Percentiles rank a stretch among this genome's conserved stretches.
Conservation (phyloP, 2,113 vertebrate genomes). For the Tragelaphus buxtoni region DNA sequence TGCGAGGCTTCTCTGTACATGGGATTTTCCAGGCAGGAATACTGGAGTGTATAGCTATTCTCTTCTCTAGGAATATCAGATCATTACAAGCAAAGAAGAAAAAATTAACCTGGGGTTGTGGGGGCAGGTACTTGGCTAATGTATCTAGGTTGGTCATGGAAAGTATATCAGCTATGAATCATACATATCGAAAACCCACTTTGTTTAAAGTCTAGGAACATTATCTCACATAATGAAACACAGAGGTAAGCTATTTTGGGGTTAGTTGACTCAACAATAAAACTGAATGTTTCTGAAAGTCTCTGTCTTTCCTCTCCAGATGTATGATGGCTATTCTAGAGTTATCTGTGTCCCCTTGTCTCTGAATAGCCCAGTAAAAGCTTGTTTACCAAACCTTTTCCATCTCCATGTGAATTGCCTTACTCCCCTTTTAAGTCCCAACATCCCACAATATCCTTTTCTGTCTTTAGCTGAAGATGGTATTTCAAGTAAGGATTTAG, state of each 20-base stretch:
- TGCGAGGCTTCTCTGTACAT: neutral
- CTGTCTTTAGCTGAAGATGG: neutral
- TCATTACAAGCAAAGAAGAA: neutral
- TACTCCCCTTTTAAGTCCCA: neutral
- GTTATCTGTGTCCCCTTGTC: neutral
- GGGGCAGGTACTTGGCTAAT: neutral
- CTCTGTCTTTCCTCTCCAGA: neutral
- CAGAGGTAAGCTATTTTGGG: neutral
- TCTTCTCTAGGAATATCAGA: neutral
- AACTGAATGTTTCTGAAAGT: neutral
- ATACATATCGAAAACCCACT: neutral
- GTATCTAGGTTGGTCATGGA: neutral
- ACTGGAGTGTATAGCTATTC: neutral
- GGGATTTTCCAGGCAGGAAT: neutral
- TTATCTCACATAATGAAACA: neutral
- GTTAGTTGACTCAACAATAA: neutral
- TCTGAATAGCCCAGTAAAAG: neutral
- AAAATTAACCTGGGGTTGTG: neutral
- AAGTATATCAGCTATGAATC: neutral
- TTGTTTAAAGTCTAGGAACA: neutral
- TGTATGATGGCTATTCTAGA: accelerated
- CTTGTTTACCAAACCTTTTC: neutral
- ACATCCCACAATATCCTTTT: neutral
- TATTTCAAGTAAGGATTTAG: neutral
- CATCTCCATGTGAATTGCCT: neutral